Conservation (phyloP, 1,140 invertebrate genomes). For the Ctenoplectra terminalis region DNA sequence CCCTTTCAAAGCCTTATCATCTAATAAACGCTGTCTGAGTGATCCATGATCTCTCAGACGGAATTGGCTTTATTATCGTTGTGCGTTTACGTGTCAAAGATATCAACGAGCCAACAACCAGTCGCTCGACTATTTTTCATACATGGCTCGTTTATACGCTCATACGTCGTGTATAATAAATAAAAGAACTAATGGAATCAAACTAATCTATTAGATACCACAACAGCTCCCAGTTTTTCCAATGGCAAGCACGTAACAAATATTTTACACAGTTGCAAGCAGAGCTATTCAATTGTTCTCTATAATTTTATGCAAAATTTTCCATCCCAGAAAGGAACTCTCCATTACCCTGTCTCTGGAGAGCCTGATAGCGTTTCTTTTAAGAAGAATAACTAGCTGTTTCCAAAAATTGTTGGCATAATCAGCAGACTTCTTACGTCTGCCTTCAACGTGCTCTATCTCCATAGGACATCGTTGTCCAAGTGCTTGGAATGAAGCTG, state of each 20-base stretch:
- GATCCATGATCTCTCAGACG: neutral
- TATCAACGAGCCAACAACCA: neutral
- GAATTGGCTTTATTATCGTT: neutral
- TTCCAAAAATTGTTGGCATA: slow-evolving; percentile 84
- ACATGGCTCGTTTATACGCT: neutral
- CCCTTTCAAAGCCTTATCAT: neutral
- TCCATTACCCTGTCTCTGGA: slow-evolving; percentile 76
- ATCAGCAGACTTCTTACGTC: slow-evolving; percentile 54
- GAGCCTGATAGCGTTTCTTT: slow-evolving; percentile 83
- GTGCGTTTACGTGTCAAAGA: neutral
- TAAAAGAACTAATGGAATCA: neutral
- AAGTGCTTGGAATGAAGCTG: slow-evolving; percentile 57
- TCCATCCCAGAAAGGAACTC: neutral
- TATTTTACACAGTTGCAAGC: no score
- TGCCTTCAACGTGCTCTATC: slow-evolving; percentile 30
- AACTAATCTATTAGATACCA: neutral
- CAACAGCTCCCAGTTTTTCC: no score
- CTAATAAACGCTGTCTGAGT: neutral
- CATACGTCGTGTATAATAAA: neutral
- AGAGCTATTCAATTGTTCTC: no score
- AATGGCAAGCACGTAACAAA: no score
- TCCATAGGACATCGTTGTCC: slow-evolving; percentile 27
- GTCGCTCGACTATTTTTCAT: neutral
- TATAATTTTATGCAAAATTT: neutral
- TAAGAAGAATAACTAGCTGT: slow-evolving; percentile 85